Conservation (phyloP, 2,888 invertebrate genomes). For the Scaptomyza polygonia region DNA sequence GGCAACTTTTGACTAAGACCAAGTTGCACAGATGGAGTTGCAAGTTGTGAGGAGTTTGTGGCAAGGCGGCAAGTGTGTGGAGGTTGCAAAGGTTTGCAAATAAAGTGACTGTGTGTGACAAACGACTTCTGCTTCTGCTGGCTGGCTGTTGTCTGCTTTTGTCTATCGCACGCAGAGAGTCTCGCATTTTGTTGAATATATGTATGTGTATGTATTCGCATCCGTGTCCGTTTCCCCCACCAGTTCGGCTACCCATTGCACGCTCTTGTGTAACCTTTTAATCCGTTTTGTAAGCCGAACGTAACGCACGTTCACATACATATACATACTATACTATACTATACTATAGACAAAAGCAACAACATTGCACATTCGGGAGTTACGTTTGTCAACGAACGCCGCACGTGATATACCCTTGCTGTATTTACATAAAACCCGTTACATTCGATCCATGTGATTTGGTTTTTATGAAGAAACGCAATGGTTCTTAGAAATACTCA, state of each 20-base stretch:
- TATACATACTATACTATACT: no score
- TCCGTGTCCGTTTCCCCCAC: conserved; percentile 45
- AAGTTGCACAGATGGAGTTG: conserved; percentile 9
- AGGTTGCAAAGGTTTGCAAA: conserved; percentile 57
- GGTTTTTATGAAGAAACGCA: no score
- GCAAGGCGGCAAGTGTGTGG: conserved; percentile 17
- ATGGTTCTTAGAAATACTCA: neutral
- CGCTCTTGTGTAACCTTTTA: conserved; percentile 81
- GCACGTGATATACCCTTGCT: conserved; percentile 13
- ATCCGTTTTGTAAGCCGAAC: conserved; percentile 82
- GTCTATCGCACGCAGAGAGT: conserved; percentile 43
- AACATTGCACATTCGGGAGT: conserved; percentile 2
- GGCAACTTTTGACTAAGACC: conserved; percentile 24
- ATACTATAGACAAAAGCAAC: conserved; percentile 34
- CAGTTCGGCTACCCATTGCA: conserved; percentile 40
- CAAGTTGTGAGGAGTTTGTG: conserved; percentile 3
- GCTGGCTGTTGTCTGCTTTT: conserved; percentile 26
- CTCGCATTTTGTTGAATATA: conserved; percentile 44
- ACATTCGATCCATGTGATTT: neutral
- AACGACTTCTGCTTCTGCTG: conserved; percentile 36
- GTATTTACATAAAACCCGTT: neutral
- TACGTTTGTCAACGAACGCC: neutral
- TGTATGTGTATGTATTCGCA: conserved; percentile 28
- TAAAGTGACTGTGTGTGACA: conserved; percentile 64
- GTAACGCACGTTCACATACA: conserved; percentile 74